Evolutionary conservation across 30 jellyfish, hydroid and myxozoan species (phyloP).

Genomic region (Pelagia noctiluca): DNA sequence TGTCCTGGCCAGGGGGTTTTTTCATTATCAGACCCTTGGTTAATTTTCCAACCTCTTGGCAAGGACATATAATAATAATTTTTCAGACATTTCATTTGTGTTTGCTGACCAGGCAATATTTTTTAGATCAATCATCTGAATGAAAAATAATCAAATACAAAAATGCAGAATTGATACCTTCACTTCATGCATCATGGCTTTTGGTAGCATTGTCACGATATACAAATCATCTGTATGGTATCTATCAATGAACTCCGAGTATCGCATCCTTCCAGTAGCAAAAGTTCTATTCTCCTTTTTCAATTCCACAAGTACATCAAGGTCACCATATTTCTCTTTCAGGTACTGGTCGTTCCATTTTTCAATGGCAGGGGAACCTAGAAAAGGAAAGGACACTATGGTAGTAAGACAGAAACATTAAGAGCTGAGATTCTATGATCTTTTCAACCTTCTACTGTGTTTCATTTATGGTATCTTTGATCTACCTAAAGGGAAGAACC

Average conservation of each 20-base stretch:
- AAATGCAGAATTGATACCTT: slow-evolving; percentile 52
- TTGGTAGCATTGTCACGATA: slow-evolving; percentile 88
- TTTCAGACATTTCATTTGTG: too few relatives aligned
- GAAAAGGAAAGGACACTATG: too few relatives aligned
- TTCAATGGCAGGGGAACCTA: slow-evolving; percentile 84
- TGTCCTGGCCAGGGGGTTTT: too few relatives aligned
- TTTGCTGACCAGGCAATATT: too few relatives aligned
- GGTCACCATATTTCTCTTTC: slow-evolving; percentile 79
- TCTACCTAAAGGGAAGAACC: too few relatives aligned
- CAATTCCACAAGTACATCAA: slow-evolving; percentile 87
- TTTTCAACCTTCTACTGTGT: too few relatives aligned
- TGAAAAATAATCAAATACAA: not conserved
- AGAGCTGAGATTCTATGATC: too few relatives aligned
- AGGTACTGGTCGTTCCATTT: slow-evolving; percentile 81
- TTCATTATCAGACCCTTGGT: too few relatives aligned
- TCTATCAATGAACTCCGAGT: slow-evolving; percentile 65
- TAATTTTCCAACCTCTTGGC: too few relatives aligned
- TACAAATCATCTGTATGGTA: slow-evolving; percentile 79
- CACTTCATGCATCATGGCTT: slow-evolving; percentile 90
- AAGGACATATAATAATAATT: too few relatives aligned
- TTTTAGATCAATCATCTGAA: not conserved
- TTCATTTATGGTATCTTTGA: too few relatives aligned
- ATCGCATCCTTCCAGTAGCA: slow-evolving; percentile 86
- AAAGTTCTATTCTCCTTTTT: slow-evolving; percentile 80
- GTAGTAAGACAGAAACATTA: too few relatives aligned